Percentiles rank a stretch among this genome's conserved stretches.
Conservation (phyloP, 2,888 invertebrate species). For the Parasteatoda lunata region DNA sequence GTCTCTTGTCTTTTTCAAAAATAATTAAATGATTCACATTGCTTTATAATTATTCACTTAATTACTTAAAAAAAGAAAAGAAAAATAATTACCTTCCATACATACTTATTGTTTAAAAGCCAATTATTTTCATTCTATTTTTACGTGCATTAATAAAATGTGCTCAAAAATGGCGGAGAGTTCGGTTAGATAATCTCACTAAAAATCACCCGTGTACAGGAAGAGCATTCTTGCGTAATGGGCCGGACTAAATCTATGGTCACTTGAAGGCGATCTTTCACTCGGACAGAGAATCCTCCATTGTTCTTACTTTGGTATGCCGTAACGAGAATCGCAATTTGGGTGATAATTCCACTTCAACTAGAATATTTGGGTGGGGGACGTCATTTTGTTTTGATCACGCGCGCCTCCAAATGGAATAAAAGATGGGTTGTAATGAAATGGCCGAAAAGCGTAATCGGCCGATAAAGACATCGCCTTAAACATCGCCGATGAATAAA, state of each 20-base stretch:
- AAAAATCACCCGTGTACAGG: constrained; percentile 31
- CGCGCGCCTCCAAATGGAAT: neutral
- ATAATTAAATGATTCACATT: no score
- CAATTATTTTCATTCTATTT: no score
- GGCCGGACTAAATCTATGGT: constrained; percentile 42
- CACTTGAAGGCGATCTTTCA: constrained; percentile 43
- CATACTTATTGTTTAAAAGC: no score
- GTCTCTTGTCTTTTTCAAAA: no score
- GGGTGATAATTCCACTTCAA: constrained; percentile 12
- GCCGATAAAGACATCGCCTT: constrained; percentile 37
- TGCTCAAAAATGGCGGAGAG: no score
- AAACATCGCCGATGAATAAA: neutral
- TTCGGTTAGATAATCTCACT: neutral
- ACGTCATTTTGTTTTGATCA: constrained; percentile 24
- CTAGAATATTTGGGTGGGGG: constrained; percentile 4
- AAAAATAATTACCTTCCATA: no score
- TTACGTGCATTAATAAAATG: neutral
- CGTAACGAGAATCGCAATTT: constrained; percentile 45
- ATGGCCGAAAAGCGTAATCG: constrained; percentile 37
- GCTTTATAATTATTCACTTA: no score
- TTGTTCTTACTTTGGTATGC: constrained; percentile 35
- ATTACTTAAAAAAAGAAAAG: no score
- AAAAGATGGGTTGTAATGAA: neutral
- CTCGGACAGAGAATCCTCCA: constrained; percentile 41
- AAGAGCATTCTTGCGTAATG: constrained; percentile 59